Base-by-base conservation (phyloP, 2,113 vertebrate genomes). In the Elephas maximus region DNA sequence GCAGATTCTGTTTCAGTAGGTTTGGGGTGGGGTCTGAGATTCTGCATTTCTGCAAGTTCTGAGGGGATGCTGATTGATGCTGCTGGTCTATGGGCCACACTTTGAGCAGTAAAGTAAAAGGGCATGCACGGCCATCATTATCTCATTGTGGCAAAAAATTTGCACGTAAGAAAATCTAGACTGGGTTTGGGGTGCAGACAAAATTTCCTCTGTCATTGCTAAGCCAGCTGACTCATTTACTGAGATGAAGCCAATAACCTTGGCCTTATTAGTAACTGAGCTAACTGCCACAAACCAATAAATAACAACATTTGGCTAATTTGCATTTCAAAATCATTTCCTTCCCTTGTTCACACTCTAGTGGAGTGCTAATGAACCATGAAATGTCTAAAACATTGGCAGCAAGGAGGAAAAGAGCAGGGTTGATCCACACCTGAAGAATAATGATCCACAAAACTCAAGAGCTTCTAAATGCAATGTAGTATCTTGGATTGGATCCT, bases 251-350 rank as follows among this genome's bases (percentile, higher is more conserved):
- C 76, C 84, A 94, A 65, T 97, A 96, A 97, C 95, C 93, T 96
- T 96, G 97, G 94, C 80, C 97, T 97, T 95, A 90, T 96, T 96
- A 97, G 88, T 77, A 73, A 93, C 88, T 23, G 57, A 97, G 93
- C 65, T 87, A 84, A 93, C 90, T 81, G 30, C 87, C 44, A 62
- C 96, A 83, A 94, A 96, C 44, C 65, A 97, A 94, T 95, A 96
- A 96, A 95, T 97, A 93, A 95, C 90, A 94, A 90, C 93, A 96
- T 91, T 96, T 96, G 93, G 80, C 71, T 97, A 79, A 97, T 98
- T 93, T 97, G 94, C 97, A 95, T 97, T 94, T 97, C 84, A 79
- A 94, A 93, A 95, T 67, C 74, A 62, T 93, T 96, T 96, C 76
- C 94, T 96, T 95, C 60, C 91, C 74, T 93, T 82, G 86, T 92